A percentile compares a stretch with the other conserved stretches of the same genome.
phyloP scores from a whole-genome alignment of 2,888 invertebrate species.

The Dynastes grantii region DNA sequence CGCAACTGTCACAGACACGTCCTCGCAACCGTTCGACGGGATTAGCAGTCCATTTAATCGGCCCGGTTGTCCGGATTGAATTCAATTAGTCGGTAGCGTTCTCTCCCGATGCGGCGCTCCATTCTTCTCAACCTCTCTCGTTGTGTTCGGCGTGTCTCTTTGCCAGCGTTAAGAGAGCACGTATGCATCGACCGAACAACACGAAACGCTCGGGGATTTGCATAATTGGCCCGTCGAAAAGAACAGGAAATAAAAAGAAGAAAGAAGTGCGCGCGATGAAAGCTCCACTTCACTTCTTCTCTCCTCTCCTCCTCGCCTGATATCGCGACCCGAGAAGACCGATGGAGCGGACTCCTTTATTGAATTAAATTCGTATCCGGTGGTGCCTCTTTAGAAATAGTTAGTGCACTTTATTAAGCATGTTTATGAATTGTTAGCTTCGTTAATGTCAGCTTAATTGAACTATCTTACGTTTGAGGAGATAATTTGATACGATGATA shows the following conservation, averaged over 20 bases:
- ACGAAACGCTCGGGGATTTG: constrained; percentile 27
- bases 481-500: constrained; percentile 8
- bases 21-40: constrained; percentile 19
- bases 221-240: constrained; percentile 41
- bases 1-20: constrained; percentile 25
- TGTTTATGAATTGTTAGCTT: constrained; percentile 28
- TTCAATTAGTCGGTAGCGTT: constrained; percentile 40
- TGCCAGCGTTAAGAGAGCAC: not conserved
- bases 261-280: constrained; percentile 36
- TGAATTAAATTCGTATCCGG: constrained; percentile 45
- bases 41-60: constrained; percentile 39
- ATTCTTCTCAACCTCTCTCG: not conserved
- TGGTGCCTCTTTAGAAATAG: constrained; percentile 28
- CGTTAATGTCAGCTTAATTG: constrained; percentile 16
- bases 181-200: constrained; percentile 10
- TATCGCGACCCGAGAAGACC: not conserved
- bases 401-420: constrained; percentile 43
- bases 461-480: not conserved
- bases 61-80: constrained; percentile 30
- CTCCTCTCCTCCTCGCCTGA: not conserved
- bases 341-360: constrained; percentile 33
- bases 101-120: constrained; percentile 13
- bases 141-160: not conserved
- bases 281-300: not conserved
- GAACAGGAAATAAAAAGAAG: constrained; percentile 38